Percentiles rank a stretch among this genome's conserved stretches.
These are phyloP conservation scores for Augiades crinisus DNA, from an alignment of 2,888 invertebrate genomes.

Conservation along the genomic window DNA sequence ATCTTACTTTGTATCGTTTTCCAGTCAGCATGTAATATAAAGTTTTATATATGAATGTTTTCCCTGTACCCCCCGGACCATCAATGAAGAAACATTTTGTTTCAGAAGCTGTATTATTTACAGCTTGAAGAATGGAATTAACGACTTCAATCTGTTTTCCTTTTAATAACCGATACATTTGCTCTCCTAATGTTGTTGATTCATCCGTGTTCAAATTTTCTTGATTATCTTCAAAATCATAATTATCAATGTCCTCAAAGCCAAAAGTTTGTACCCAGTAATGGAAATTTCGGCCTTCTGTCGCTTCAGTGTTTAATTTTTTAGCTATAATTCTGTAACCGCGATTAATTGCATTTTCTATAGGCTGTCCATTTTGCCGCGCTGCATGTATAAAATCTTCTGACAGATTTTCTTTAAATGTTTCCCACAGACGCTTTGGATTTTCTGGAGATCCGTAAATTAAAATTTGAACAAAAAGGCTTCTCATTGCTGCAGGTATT, in stretches of 20 bases:
- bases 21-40: too few species aligned
- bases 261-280: slow-evolving; percentile 29
- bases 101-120: too few species aligned
- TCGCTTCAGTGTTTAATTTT: slow-evolving; percentile 29
- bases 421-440: slow-evolving; percentile 28
- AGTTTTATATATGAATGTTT: too few species aligned
- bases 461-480: slow-evolving; percentile 28
- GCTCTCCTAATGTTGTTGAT: slow-evolving; percentile 28
- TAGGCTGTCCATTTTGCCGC: slow-evolving; percentile 19
- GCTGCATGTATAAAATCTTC: slow-evolving; percentile 28
- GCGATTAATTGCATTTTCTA: slow-evolving; percentile 26
- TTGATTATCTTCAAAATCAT: too few species aligned
- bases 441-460: slow-evolving; percentile 30
- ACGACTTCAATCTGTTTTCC: too few species aligned
- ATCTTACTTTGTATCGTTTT: too few species aligned
- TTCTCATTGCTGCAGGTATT: slow-evolving; percentile 28
- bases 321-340: slow-evolving; percentile 29
- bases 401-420: slow-evolving; percentile 28
- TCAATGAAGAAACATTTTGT: too few species aligned
- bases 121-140: too few species aligned
- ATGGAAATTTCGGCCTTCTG: slow-evolving; percentile 29
- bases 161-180: too few species aligned
- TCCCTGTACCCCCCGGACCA: too few species aligned
- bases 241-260: slow-evolving; percentile 27
- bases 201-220: too few species aligned